Evolutionary conservation across 1,140 invertebrate genomes (phyloP).

Genomic region (Asobara japonica): DNA sequence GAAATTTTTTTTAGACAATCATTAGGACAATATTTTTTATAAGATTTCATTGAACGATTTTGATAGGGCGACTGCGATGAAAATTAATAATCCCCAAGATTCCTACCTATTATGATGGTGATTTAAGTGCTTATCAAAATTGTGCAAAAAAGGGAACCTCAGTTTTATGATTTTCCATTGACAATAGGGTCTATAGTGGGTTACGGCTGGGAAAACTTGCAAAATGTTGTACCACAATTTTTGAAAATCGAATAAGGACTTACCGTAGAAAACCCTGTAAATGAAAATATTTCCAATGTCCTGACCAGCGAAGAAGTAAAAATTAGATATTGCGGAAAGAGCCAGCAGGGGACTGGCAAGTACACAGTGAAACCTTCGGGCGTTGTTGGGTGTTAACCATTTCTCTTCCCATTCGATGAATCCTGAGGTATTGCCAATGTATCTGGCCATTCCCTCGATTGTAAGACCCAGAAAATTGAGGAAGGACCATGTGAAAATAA

Average conservation of each 20-base stretch:
- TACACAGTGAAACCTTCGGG: slow-evolving; percentile 72
- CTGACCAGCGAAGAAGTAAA: slow-evolving; percentile 84
- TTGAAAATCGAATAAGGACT: slow-evolving; percentile 13
- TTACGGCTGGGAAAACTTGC: too few relatives aligned
- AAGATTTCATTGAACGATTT: slow-evolving; percentile 10
- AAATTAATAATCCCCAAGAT: neutral
- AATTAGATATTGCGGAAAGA: slow-evolving; percentile 83
- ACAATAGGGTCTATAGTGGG: too few relatives aligned
- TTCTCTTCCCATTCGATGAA: slow-evolving; percentile 61
- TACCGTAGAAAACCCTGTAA: slow-evolving; percentile 65
- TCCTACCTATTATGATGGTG: too few relatives aligned
- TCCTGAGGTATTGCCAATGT: slow-evolving; percentile 56
- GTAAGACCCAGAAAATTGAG: slow-evolving; percentile 83
- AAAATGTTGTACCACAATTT: neutral
- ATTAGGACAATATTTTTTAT: too few relatives aligned
- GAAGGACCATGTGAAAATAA: slow-evolving; percentile 85
- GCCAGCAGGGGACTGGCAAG: slow-evolving; percentile 77
- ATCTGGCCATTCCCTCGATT: slow-evolving; percentile 73
- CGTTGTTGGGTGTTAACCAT: slow-evolving; percentile 57
- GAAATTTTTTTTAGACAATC: slow-evolving; percentile 38
- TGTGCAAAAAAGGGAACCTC: too few relatives aligned
- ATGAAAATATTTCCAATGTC: slow-evolving; percentile 76
- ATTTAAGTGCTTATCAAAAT: too few relatives aligned
- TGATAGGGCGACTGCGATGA: slow-evolving; percentile 4
- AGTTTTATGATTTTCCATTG: too few relatives aligned